phyloP scores from a whole-genome alignment of 2,797 vertebrate genomes.

The Siniperca undulata region DNA sequence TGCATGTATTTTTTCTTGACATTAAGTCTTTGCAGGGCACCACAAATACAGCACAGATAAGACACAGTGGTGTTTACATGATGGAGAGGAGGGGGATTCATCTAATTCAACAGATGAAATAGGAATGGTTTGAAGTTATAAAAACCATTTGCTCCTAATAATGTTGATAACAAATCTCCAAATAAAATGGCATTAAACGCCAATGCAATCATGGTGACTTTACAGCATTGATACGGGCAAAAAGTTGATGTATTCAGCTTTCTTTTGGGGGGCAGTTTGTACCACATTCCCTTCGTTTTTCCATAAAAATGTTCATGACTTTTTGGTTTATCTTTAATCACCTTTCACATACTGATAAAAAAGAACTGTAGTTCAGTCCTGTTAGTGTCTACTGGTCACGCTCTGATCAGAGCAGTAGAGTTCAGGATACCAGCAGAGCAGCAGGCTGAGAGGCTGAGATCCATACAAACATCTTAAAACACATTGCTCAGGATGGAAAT shows the following conservation, averaged over 20 bases:
- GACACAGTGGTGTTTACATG: slow-evolving; percentile 39
- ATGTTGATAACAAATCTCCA: background rate
- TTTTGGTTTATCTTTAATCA: slow-evolving; percentile 14
- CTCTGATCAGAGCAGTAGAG: slow-evolving; percentile 33
- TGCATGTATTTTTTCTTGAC: background rate
- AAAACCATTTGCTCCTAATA: background rate
- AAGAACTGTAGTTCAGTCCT: slow-evolving; percentile 40
- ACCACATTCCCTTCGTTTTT: slow-evolving; percentile 5
- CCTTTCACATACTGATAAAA: slow-evolving; percentile 26
- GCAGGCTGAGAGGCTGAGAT: slow-evolving; percentile 29
- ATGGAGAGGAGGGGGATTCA: background rate
- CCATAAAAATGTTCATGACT: slow-evolving; percentile 29
- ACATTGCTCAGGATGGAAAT: slow-evolving; percentile 28
- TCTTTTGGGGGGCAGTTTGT: background rate
- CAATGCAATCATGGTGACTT: slow-evolving; percentile 7
- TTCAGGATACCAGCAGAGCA: slow-evolving; percentile 37
- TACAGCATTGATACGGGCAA: slow-evolving; percentile 15
- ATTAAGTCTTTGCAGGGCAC: background rate
- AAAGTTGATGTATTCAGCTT: slow-evolving; percentile 9
- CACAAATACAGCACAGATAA: slow-evolving; percentile 15
- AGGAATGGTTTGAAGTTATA: slow-evolving; percentile 20
- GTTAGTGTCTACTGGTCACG: slow-evolving; percentile 34
- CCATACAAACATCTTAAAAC: slow-evolving; percentile 39
- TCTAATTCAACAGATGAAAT: background rate
- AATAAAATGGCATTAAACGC: slow-evolving; percentile 1